Percentiles rank a stretch among this genome's conserved stretches.
phyloP scores from a whole-genome alignment of 2,888 invertebrate species.

The Agrochola macilenta region DNA sequence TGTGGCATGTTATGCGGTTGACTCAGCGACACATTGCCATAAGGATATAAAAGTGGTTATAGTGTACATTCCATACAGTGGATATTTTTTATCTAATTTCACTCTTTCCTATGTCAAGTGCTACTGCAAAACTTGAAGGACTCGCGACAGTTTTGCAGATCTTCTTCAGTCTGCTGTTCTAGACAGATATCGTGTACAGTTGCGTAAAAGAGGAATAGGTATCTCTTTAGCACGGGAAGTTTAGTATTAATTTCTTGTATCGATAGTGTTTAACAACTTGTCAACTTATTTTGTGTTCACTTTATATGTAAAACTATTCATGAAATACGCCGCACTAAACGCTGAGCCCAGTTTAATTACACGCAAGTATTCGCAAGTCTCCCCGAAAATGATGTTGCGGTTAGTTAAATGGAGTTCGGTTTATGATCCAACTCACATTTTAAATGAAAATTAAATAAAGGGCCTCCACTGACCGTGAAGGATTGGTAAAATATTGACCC shows the following conservation, averaged over 20 bases:
- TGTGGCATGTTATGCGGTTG: constrained; percentile 57
- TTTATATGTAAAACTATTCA: constrained; percentile 80
- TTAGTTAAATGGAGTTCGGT: constrained; percentile 52
- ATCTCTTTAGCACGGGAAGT: background rate
- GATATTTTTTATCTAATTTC: constrained; percentile 26
- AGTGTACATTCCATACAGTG: constrained; percentile 15
- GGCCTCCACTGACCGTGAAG: constrained; percentile 43
- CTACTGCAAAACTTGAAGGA: constrained; percentile 7
- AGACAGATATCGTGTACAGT: background rate
- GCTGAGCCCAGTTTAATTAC: constrained; percentile 72
- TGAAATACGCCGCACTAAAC: constrained; percentile 62
- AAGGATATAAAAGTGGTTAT: constrained; percentile 31
- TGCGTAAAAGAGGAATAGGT: background rate
- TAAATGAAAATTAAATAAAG: constrained; percentile 52
- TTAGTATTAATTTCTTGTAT: constrained; percentile 3
- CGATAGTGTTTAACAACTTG: constrained; percentile 24
- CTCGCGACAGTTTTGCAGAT: constrained; percentile 3
- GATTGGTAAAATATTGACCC: constrained; percentile 56
- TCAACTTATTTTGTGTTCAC: constrained; percentile 54
- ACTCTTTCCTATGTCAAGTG: constrained; percentile 35
- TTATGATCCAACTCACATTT: constrained; percentile 54
- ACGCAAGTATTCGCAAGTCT: constrained; percentile 56
- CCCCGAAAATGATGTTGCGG: constrained; percentile 72
- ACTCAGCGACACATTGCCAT: constrained; percentile 64
- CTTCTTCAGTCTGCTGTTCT: too few species aligned